phyloP scores from a whole-genome alignment of 2,888 invertebrate species.

The Epirrhoe alternata region DNA sequence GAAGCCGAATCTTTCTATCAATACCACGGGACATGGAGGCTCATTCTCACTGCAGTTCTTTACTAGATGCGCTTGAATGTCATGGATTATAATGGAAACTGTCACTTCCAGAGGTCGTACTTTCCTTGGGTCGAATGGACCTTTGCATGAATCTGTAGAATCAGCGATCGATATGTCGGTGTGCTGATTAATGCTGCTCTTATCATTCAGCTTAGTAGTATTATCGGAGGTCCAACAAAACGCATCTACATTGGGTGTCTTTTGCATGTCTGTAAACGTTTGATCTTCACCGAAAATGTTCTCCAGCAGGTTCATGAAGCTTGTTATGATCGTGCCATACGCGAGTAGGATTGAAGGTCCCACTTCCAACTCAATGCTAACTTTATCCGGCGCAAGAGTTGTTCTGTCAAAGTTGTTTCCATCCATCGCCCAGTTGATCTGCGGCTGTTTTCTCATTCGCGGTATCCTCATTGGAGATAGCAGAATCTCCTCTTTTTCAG shows the following conservation, averaged over 20 bases:
- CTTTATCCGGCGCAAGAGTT: conserved; percentile 93
- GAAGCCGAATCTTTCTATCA: conserved; percentile 96
- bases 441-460: conserved; percentile 89
- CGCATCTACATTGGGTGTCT: conserved; percentile 79
- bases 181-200: conserved; percentile 74
- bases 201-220: conserved; percentile 69
- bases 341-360: conserved; percentile 96
- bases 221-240: conserved; percentile 74
- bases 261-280: conserved; percentile 96
- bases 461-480: conserved; percentile 96
- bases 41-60: conserved; percentile 96
- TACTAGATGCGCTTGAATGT: conserved; percentile 96
- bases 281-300: conserved; percentile 99
- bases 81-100: conserved; percentile 96
- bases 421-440: conserved; percentile 87
- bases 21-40: conserved; percentile 95
- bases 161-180: conserved; percentile 88
- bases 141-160: conserved; percentile 83
- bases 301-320: conserved; percentile 96
- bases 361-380: conserved; percentile 96
- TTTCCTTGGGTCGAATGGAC: conserved; percentile 92
- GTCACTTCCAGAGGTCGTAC: conserved; percentile 96
- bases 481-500: conserved; percentile 96
- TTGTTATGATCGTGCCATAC: conserved; percentile 95
- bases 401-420: conserved; percentile 95